Conservation (phyloP, 2,888 invertebrate genomes). For the Drosophila recens region DNA sequence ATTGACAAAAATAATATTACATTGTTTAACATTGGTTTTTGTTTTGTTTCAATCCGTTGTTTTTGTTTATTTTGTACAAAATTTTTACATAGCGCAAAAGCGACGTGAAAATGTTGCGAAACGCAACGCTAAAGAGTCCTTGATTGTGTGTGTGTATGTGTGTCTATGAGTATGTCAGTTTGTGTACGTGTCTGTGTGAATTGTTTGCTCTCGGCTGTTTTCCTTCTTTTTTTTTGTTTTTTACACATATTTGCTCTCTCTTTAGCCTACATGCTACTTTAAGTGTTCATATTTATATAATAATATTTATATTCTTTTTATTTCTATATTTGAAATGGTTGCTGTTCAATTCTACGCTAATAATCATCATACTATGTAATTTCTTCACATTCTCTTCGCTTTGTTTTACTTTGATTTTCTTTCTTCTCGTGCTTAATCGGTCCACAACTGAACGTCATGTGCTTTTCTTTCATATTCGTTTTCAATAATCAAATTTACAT, state of each 20-base stretch:
- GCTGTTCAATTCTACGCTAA: constrained; percentile 52
- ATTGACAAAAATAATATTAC: constrained; percentile 66
- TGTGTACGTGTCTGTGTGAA: constrained; percentile 19
- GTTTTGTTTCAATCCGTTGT: constrained; percentile 20
- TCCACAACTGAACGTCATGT: constrained; percentile 51
- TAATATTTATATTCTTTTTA: constrained; percentile 44
- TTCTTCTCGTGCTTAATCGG: constrained; percentile 11
- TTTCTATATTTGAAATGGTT: constrained; percentile 67
- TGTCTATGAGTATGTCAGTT: constrained; percentile 19
- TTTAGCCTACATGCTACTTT: constrained; percentile 73
- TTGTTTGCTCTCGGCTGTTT: constrained; percentile 55
- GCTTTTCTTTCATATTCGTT: constrained; percentile 27
- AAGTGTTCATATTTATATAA: constrained; percentile 49
- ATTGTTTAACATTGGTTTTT: constrained; percentile 51
- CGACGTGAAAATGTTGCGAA: constrained; percentile 70
- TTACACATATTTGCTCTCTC: constrained; percentile 45
- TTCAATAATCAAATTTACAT: constrained; percentile 45
- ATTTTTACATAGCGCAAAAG: constrained; percentile 80
- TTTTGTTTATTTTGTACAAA: constrained; percentile 63
- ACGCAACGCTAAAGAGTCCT: constrained; percentile 66
- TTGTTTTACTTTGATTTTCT: constrained; percentile 1
- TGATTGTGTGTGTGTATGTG: constrained; percentile 38
- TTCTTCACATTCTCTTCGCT: constrained; percentile 3
- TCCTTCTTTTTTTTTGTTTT: constrained; percentile 18
- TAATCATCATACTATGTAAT: constrained; percentile 45